Base-by-base conservation (phyloP, 2,888 invertebrate species). In the Apotomis turbidana region DNA sequence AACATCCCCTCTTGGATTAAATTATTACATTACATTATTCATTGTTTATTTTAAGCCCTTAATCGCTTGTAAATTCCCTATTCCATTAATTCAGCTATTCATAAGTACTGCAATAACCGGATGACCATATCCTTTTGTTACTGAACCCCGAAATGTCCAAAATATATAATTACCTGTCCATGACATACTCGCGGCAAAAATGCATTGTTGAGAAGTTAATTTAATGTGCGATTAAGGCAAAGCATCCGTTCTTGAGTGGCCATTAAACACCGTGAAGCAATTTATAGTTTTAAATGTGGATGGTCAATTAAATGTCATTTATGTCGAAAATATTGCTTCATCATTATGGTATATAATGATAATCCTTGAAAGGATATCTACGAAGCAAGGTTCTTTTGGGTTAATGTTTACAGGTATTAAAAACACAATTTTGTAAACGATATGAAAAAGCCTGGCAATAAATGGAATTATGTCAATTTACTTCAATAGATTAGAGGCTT, bases 211-310 rank as follows among this genome's bases (percentile, higher is more conserved):
- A 66, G 55, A 66, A 46, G 66, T 55, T 36, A 55, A 64, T 44
- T 66, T 66, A 57, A 57, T 27, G 54, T 38, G 57, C 36, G 46
- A 55, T 66, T 66, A 57, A 41, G 27, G 52, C 41, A 52, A 55
- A 38, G 27, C 27, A 46, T 57, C 55, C 55, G 27, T 10, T 46
- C 55, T 57, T 44, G 46, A 27, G 54, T 5, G 44, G 8, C 5
- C n/a, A 57, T 57, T 66, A 66, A 66, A 46, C 6, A 44, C 8
- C 55, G 27, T 66, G 66, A 66, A 55, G 66, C 41, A 66, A 66
- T 46, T 8, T 55, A 38, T 66, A 54, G 66, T 66, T 57, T 66
- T 66, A 66, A 0, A 55, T 57, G 55, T 49, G 54, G 15, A 44
- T 27, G 38, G 38, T 55, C 41, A 44, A 64, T 64, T 64, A 44